Conservation (phyloP, 2,797 vertebrate genomes). For the Gymnothorax reevesii region DNA sequence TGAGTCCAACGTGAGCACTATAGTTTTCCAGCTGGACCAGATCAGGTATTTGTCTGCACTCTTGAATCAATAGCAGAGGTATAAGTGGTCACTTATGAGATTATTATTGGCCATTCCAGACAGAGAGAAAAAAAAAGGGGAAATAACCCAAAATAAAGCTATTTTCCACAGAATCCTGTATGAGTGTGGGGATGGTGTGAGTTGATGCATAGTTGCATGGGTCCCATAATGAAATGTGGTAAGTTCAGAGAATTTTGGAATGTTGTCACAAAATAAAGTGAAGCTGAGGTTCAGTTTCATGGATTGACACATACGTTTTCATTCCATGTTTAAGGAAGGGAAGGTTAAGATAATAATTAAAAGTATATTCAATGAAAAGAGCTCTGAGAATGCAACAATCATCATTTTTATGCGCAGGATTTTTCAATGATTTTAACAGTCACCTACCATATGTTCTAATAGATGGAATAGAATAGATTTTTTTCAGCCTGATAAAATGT, state of each 20-base stretch:
- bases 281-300: constrained; percentile 80
- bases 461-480: not conserved
- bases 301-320: constrained; percentile 58
- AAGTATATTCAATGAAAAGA: constrained; percentile 74
- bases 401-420: constrained; percentile 59
- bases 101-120: constrained; percentile 61
- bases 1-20: not conserved
- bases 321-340: constrained; percentile 65
- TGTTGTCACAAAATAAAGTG: constrained; percentile 83
- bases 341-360: constrained; percentile 75
- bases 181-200: constrained; percentile 74
- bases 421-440: constrained; percentile 55
- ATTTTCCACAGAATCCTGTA: not conserved
- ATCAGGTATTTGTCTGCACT: not conserved
- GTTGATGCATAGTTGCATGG: constrained; percentile 75
- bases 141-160: not conserved
- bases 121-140: constrained; percentile 53
- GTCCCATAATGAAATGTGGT: constrained; percentile 78
- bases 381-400: constrained; percentile 75
- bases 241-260: constrained; percentile 80
- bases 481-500: not conserved
- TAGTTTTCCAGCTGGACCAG: not conserved
- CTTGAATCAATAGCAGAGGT: not conserved
- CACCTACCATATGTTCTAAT: not conserved
- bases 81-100: not conserved